Evolutionary conservation across 2,113 vertebrate species (phyloP).

Genomic region (Pycnonotus jocosus): DNA sequence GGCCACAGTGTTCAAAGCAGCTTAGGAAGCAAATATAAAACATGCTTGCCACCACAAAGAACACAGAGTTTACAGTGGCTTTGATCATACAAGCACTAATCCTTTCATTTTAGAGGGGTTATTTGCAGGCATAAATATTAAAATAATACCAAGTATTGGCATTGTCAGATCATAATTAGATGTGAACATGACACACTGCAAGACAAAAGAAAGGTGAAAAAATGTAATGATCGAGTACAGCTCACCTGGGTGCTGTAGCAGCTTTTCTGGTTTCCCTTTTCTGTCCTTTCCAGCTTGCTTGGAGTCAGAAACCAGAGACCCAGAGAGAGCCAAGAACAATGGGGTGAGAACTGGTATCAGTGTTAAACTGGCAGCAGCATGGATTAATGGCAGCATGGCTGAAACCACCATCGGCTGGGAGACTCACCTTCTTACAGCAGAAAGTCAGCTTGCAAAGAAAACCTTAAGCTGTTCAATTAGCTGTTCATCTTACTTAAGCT

Average conservation of each 20-base stretch:
- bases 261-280: background rate
- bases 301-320: background rate
- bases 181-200: background rate
- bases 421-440: background rate
- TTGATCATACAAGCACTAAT: slow-evolving; percentile 19
- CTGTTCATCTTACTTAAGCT: background rate
- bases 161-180: background rate
- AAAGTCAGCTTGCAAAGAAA: background rate
- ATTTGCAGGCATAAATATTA: background rate
- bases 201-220: background rate
- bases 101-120: slow-evolving; percentile 23
- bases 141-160: background rate
- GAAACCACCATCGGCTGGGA: background rate
- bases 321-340: background rate
- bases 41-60: slow-evolving; percentile 30
- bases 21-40: slow-evolving; percentile 9
- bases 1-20: background rate
- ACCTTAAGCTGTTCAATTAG: no score
- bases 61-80: background rate
- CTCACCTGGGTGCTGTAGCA: background rate
- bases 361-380: background rate
- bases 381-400: background rate
- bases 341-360: accelerated
- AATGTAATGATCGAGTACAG: background rate
- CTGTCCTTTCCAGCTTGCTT: background rate